Percentiles rank a stretch among this genome's conserved stretches.
Conservation (phyloP, 2,888 invertebrate genomes). For the Synanthedon formicaeformis region DNA sequence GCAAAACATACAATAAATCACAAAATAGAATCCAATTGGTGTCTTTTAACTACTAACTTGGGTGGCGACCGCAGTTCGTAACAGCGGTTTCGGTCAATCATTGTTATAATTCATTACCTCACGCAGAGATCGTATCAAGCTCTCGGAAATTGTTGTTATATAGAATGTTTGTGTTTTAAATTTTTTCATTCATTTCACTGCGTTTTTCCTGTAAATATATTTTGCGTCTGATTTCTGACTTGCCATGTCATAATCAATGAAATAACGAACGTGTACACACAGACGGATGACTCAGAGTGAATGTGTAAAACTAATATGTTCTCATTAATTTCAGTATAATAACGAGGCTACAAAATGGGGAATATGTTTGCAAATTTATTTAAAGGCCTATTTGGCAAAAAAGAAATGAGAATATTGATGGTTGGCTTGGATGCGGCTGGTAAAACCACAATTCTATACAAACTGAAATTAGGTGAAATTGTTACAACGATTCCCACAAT, state of each 20-base stretch:
- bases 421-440: slow-evolving; percentile 99
- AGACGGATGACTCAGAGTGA: slow-evolving; percentile 59
- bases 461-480: slow-evolving; percentile 99
- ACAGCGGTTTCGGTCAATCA: slow-evolving; percentile 68
- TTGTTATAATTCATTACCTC: slow-evolving; percentile 27
- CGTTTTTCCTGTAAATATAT: background rate
- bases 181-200: no score
- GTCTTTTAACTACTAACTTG: slow-evolving; percentile 17
- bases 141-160: background rate
- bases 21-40: no score
- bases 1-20: no score
- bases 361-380: slow-evolving; percentile 97
- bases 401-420: slow-evolving; percentile 99
- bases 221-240: slow-evolving; percentile 25
- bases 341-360: slow-evolving; percentile 85
- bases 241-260: slow-evolving; percentile 70
- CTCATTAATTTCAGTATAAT: slow-evolving; percentile 57
- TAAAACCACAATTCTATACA: slow-evolving; percentile 99
- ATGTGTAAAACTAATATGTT: slow-evolving; percentile 27
- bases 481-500: slow-evolving; percentile 99
- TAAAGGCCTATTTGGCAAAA: slow-evolving; percentile 99
- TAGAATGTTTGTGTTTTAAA: no score
- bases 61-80: slow-evolving; percentile 69
- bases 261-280: slow-evolving; percentile 49
- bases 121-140: background rate